Percentiles rank a stretch among this genome's conserved stretches.
Evolutionary conservation across 2,888 invertebrate species (phyloP).

Genomic region (Masnerella sp.): DNA sequence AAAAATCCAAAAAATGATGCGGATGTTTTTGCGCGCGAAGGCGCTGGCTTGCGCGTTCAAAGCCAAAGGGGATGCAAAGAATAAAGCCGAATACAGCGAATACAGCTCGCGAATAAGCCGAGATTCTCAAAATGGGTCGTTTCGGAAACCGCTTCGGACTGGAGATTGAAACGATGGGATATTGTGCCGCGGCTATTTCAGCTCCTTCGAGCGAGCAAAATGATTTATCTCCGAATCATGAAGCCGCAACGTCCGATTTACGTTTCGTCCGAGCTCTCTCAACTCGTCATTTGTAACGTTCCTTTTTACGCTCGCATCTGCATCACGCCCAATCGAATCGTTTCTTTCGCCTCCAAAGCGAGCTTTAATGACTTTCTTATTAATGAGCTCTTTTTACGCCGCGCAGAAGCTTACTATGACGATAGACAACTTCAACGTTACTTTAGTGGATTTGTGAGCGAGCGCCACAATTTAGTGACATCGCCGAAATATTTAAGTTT

Average conservation of each 20-base stretch:
- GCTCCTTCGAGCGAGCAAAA: slow-evolving; percentile 27
- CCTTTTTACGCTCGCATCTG: neutral
- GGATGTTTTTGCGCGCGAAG: slow-evolving; percentile 11
- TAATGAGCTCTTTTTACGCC: too few species aligned
- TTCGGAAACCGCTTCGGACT: slow-evolving; percentile 50
- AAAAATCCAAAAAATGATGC: slow-evolving; percentile 33
- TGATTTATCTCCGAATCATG: slow-evolving; percentile 42
- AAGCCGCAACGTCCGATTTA: slow-evolving; percentile 41
- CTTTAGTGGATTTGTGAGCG: too few species aligned
- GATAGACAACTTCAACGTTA: too few species aligned
- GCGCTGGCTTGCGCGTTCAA: slow-evolving; percentile 30
- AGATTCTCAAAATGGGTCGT: slow-evolving; percentile 51
- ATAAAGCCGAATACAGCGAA: slow-evolving; percentile 39
- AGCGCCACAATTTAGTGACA: too few species aligned
- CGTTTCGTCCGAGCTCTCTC: slow-evolving; percentile 23
- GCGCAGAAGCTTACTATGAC: too few species aligned
- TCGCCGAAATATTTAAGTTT: too few species aligned
- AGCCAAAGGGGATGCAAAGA: slow-evolving; percentile 42
- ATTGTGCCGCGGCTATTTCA: slow-evolving; percentile 43
- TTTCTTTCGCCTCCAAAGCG: too few species aligned
- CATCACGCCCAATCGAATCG: neutral
- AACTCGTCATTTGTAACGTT: slow-evolving; percentile 12
- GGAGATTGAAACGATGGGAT: slow-evolving; percentile 44
- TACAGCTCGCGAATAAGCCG: slow-evolving; percentile 44
- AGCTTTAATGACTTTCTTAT: neutral